Base-by-base conservation (phyloP, 2,113 vertebrate genomes). In the Lasiurus borealis region DNA sequence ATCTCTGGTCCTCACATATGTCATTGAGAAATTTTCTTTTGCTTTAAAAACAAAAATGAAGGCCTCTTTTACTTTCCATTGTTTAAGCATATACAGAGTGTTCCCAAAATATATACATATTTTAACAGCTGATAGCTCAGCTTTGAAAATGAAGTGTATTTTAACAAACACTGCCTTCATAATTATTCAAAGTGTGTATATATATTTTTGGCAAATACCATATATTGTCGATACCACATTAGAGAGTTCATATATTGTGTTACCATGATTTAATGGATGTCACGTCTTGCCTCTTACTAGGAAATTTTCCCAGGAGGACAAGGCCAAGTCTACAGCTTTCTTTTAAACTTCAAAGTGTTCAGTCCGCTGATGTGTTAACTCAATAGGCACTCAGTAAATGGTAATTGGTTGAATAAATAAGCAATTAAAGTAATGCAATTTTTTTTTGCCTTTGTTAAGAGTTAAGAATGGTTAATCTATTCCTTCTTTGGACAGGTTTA, bases 341-440 rank as follows among this genome's bases (percentile, higher is more conserved):
- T 90, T 80, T 72, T 34, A 81, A 93, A 95, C 44, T 85, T 95
- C 80, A 97, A 97, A 87, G 40, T 77, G 96, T 76, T 71, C 44
- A 46, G 57, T 72, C 75, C 96, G 80, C 93, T 85, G 78, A 96
- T 92, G 64, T 69, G 77, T 69, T 93, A 72, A 9, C 77, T 46
- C 57, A 69, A 19, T 80, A 93, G 52, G 44, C 95, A 95, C 62
- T 96, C 44, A 84, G 89, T 88, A 96, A 97, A 97, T 13, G 69
- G 59, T 91, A 91, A 93, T 97, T 97, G 96, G 94, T 97, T 97
- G 96, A 96, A 97, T 98, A 97, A 97, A 91, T 97, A 59, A 50
- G 95, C 86, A 97, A 98, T 97, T 97, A 97, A 90, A 97, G 59
- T 91, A 82, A 91, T 92, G 73, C 87, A 97, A 87, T 93, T 94